Evolutionary conservation across 2,888 invertebrate species (phyloP).

Genomic region (Sthenelais limicola): DNA sequence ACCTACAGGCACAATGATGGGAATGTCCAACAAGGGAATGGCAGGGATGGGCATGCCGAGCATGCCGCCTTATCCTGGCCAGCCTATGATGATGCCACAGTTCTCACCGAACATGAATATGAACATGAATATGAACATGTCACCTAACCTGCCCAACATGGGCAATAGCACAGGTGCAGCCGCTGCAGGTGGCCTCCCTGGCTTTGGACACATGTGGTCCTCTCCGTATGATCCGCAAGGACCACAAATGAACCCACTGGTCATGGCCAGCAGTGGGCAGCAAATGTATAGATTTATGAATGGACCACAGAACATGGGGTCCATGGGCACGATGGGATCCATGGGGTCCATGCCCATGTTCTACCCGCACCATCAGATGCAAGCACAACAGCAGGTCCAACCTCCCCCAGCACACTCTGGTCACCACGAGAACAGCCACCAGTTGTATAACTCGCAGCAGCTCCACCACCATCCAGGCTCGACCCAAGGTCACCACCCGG

Average conservation of each 20-base stretch:
- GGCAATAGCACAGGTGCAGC: constrained; percentile 33
- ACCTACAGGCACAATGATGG: constrained; percentile 35
- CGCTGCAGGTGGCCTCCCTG: constrained; percentile 22
- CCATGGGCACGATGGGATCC: no score
- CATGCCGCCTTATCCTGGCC: constrained; percentile 40
- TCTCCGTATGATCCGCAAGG: constrained; percentile 29
- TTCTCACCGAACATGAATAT: constrained; percentile 32
- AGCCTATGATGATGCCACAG: constrained; percentile 39
- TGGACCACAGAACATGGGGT: constrained; percentile 34
- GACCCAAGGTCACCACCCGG: constrained; percentile 15
- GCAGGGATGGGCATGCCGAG: constrained; percentile 26
- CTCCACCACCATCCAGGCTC: constrained; percentile 26
- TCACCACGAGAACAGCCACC: constrained; percentile 32
- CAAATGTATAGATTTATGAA: constrained; percentile 37
- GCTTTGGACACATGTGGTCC: constrained; percentile 44
- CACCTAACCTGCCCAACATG: constrained; percentile 20
- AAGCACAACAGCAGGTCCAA: constrained; percentile 29
- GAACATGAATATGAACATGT: constrained; percentile 40
- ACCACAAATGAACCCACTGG: constrained; percentile 39
- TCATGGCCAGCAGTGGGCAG: constrained; percentile 15
- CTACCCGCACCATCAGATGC: constrained; percentile 37
- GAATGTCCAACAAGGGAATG: constrained; percentile 5
- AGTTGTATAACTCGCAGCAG: constrained; percentile 20
- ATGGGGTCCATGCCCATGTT: constrained; percentile 32
- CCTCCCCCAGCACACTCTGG: constrained; percentile 20